Evolutionary conservation across 92 coral and sea anemone species (phyloP).

Genomic region (Desmophyllum pertusum): DNA sequence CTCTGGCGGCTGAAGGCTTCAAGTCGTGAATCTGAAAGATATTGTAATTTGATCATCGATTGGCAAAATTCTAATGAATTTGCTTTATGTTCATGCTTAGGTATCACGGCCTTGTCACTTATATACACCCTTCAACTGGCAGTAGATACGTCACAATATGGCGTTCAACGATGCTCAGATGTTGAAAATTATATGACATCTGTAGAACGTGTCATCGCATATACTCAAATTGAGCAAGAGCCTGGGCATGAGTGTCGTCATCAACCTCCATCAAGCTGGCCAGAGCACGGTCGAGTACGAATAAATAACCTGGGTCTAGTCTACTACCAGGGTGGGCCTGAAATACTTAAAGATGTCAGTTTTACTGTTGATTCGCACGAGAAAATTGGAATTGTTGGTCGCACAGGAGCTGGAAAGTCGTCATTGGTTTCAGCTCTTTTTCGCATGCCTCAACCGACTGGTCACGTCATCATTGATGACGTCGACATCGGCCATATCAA

Average conservation of each 20-base stretch:
- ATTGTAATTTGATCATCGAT: too few species aligned
- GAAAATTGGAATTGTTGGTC: slow-evolving; percentile 84
- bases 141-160: slow-evolving; percentile 64
- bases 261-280: slow-evolving; percentile 76
- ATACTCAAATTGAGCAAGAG: slow-evolving; percentile 58
- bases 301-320: slow-evolving; percentile 52
- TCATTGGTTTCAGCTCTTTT: slow-evolving; percentile 67
- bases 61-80: too few species aligned
- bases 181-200: slow-evolving; percentile 71
- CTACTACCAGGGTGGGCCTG: slow-evolving; percentile 48
- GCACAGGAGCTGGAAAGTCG: slow-evolving; percentile 82
- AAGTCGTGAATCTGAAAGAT: too few species aligned
- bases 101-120: slow-evolving; percentile 62
- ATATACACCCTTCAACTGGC: slow-evolving; percentile 68
- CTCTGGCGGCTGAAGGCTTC: too few species aligned
- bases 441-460: slow-evolving; percentile 76
- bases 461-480: slow-evolving; percentile 67
- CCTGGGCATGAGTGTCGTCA: slow-evolving; percentile 64
- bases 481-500: slow-evolving; percentile 55
- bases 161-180: slow-evolving; percentile 62
- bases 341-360: slow-evolving; percentile 58
- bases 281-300: slow-evolving; percentile 59
- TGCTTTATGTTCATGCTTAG: slow-evolving; percentile 43
- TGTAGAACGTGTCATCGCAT: slow-evolving; percentile 63
- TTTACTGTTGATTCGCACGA: slow-evolving; percentile 57